Base-by-base conservation (phyloP, 2,797 vertebrate species). In the Pogoniulus pusillus region DNA sequence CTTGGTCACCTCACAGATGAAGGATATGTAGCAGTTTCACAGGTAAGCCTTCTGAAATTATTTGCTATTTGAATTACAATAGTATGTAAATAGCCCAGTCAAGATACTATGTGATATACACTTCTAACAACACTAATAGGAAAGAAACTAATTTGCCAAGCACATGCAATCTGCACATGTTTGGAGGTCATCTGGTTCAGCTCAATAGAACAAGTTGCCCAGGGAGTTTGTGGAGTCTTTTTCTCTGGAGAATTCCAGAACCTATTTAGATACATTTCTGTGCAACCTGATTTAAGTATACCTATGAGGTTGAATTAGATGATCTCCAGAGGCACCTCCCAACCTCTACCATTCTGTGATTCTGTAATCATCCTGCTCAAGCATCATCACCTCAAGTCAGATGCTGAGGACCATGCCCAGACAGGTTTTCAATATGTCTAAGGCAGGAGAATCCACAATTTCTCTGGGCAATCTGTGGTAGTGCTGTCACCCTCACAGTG, bases 1-100 rank as follows among this genome's bases (percentile, higher is more conserved):
- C 96, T 99, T 71, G 97, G 98, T 7, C 97, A 96, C 64, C 96
- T 99, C 79, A 98, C 97, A 58, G 96, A 96, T 71, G 45, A 93
- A 3, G 35, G 39, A 59, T 90, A 95, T 5, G 72, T 98, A 62
- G 97, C 96, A 91, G 97, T 99, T 77, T 98, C 99, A 84, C 97
- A 99, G 98, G 99, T 98, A 84, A 95, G 97, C 53, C 41, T 64
- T 73, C n/a, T 41, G 47, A 78, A 88, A 68, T 68, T 35, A 41
- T 77, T 87, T 91, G 10, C 20, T 75, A 6, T 70, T 85, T 79
- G 49, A 16, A 71, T 73, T 71, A 22, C 24, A 51, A 32, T 4
- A 86, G 12, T 11, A 53, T 39, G 65, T 26, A 62, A 73, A 74
- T 4, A 12, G 27, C 8, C 4, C 5, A 14, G 55, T 8, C 59